Evolutionary conservation across 2,888 invertebrate genomes (phyloP).

Genomic region (Amphipyra berbera): DNA sequence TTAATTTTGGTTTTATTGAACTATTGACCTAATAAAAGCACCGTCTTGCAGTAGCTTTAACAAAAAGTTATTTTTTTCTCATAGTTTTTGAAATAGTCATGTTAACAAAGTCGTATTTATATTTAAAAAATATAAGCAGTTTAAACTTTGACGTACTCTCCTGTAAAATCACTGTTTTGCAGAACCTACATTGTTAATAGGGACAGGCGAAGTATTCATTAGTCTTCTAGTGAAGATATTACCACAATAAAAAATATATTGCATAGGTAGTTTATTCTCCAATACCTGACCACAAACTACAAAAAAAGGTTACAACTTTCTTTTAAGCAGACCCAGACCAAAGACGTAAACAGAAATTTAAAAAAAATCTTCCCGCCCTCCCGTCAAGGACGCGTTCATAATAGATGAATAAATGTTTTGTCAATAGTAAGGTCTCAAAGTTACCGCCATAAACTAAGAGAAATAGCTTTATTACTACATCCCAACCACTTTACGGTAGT

Average conservation of each 20-base stretch:
- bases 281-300: constrained; percentile 54
- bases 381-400: constrained; percentile 58
- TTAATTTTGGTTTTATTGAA: no score
- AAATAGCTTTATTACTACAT: constrained; percentile 73
- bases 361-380: constrained; percentile 39
- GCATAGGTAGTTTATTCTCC: constrained; percentile 51
- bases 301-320: constrained; percentile 58
- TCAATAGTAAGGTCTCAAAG: constrained; percentile 61
- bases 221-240: constrained; percentile 28
- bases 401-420: constrained; percentile 66
- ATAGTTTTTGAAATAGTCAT: no score
- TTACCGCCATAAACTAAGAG: constrained; percentile 63
- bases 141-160: no score
- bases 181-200: no score
- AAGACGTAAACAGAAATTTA: constrained; percentile 21
- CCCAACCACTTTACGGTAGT: constrained; percentile 81
- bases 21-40: no score
- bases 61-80: no score
- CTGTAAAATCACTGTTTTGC: no score
- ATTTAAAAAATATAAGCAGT: no score
- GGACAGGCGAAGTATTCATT: no score
- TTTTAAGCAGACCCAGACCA: constrained; percentile 44
- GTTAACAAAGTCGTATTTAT: no score
- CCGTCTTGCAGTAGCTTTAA: no score
- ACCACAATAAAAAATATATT: constrained; percentile 52